Evolutionary conservation across 64 coral and sea anemone genomes (phyloP), one percentile per base, ranked within the genome.

Genomic region (Stylophora pistillata): DNA sequence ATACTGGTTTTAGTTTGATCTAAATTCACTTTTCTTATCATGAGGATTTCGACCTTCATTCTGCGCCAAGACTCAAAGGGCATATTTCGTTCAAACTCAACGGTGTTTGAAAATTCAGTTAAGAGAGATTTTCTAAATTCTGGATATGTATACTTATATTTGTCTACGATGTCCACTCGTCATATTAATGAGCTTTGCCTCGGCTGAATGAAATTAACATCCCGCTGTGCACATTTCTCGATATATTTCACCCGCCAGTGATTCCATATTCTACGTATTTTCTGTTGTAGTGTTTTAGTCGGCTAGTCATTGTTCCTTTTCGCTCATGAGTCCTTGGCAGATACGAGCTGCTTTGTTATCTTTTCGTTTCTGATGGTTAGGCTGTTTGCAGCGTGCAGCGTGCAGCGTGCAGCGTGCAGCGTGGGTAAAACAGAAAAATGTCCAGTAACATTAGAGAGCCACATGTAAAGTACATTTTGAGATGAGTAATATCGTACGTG

Each of bases 141-240:
- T 15, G 0, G 34, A 15, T 13, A 84, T 84, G 69, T 84, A 54
- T 14, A 13, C 30, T 66, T 69, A 84, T 70, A 69, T 30, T 58
- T 65, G 69, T 69, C 69, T 41, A 69, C 32, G 69, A 25, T 28
- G 23, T 69, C 62, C 28, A 69, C 16, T 55, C 20, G 18, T 15
- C 60, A 69, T 84, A 34, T 21, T 84, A 53, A 84, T 84, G 80
- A 69, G 32, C 30, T 84, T 53, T 84, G 80, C 69, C 80, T 84
- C 79, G 59, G 31, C 16, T 82, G 9, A 60, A 21, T 7, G 16
- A 66, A 47, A 82, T 66, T 82, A 13, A 63, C 23, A 20, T 16
- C 80, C 52, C n/a, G 80, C 80, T 84, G 80, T 3, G 80, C 53
- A 25, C 25, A 55, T 76, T 76, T 76, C 53, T 23, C 16, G 18